phyloP scores from a whole-genome alignment of 2,113 vertebrate species.

The Erythrolamprus reginae region DNA sequence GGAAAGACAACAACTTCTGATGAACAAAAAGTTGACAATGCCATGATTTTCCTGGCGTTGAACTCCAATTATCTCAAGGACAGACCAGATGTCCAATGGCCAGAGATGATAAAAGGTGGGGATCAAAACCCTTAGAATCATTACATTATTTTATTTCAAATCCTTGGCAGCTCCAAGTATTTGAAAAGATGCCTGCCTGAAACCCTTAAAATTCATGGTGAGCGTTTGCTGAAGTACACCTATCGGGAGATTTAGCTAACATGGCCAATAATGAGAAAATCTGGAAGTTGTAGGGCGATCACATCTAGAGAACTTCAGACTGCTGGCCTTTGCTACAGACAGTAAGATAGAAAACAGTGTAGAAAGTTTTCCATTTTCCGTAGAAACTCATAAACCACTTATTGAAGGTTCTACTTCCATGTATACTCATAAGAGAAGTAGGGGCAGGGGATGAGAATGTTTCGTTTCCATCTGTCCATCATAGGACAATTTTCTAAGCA shows the following conservation, averaged over 20 bases:
- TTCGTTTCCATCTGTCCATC: not conserved
- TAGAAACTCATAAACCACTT: not conserved
- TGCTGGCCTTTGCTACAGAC: not conserved
- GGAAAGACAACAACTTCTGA: not conserved
- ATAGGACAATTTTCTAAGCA: too few relatives aligned
- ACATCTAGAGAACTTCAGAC: not conserved
- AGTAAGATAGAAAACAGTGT: not conserved
- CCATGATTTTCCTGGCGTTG: not conserved
- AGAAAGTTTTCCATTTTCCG: not conserved
- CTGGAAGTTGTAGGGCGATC: not conserved
- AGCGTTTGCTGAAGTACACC: not conserved
- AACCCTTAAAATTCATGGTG: not conserved
- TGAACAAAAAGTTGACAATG: not conserved
- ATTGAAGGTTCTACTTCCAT: not conserved
- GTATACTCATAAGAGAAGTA: not conserved
- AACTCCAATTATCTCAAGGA: not conserved
- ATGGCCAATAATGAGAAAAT: not conserved
- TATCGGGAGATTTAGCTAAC: not conserved
- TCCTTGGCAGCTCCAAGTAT: not conserved
- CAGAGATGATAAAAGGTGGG: not conserved
- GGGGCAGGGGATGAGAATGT: rapidly evolving
- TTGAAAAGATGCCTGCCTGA: not conserved
- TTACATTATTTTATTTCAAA: not conserved
- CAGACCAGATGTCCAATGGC: not conserved
- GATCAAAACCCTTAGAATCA: not conserved